Evolutionary conservation across 2,113 vertebrate genomes (phyloP).

Genomic region (Noturus placidus): DNA sequence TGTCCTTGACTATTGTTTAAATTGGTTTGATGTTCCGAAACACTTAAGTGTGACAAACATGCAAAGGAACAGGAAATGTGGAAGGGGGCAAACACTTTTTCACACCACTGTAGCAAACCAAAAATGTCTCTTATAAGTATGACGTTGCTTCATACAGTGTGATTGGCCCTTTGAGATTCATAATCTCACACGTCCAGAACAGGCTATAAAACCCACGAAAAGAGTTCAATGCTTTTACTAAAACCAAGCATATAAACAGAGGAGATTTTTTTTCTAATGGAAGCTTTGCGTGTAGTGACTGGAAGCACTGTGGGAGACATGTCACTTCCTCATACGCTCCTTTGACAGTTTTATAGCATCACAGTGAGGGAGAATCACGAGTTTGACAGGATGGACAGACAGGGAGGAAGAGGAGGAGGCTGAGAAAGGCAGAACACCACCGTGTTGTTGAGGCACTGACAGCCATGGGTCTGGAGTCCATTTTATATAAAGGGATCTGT

Average conservation of each 20-base stretch:
- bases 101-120: too few species aligned
- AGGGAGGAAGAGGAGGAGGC: background rate
- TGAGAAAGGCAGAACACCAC: conserved; percentile 61
- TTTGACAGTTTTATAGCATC: conserved; percentile 51
- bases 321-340: conserved; percentile 25
- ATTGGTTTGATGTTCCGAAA: too few species aligned
- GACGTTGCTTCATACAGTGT: conserved; percentile 4
- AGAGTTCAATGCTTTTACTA: background rate
- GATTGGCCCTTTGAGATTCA: conserved; percentile 10
- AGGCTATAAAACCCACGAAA: background rate
- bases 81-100: too few species aligned
- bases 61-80: too few species aligned
- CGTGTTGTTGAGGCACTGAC: conserved; percentile 54
- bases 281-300: conserved; percentile 13
- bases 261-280: background rate
- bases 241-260: background rate
- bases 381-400: background rate
- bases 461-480: conserved; percentile 40
- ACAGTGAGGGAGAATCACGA: conserved; percentile 17
- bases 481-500: conserved; percentile 33
- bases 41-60: too few species aligned
- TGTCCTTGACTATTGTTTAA: too few species aligned
- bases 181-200: background rate
- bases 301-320: conserved; percentile 38
- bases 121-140: background rate